Percentiles rank a stretch among this genome's conserved stretches.
Evolutionary conservation across 2,888 invertebrate species (phyloP).

Genomic region (Platerodrilus igneus): DNA sequence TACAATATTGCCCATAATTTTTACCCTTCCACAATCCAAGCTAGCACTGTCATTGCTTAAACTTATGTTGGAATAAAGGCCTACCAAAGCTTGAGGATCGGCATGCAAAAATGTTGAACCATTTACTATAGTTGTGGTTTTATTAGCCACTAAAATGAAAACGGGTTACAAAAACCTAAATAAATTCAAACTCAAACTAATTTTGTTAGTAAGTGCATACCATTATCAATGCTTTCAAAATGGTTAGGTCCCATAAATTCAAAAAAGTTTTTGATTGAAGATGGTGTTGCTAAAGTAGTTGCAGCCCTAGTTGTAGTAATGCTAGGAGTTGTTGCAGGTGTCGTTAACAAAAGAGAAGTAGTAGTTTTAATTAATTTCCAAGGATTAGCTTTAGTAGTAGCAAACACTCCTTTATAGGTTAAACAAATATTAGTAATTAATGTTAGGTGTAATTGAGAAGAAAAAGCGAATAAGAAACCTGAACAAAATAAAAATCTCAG

Average conservation of each 20-base stretch:
- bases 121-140: slow-evolving; percentile 27
- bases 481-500: too few species aligned
- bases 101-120: slow-evolving; percentile 39
- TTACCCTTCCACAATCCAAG: slow-evolving; percentile 66
- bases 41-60: slow-evolving; percentile 47
- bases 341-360: slow-evolving; percentile 48
- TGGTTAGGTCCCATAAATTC: slow-evolving; percentile 47
- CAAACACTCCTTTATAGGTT: slow-evolving; percentile 13
- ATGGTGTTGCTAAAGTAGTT: slow-evolving; percentile 27
- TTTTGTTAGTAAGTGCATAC: too few species aligned
- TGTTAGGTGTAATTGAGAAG: slow-evolving; percentile 2
- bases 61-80: slow-evolving; percentile 14
- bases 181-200: too few species aligned
- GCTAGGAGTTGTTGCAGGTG: slow-evolving; percentile 44
- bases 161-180: too few species aligned
- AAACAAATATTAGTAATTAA: slow-evolving; percentile 11
- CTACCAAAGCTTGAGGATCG: slow-evolving; percentile 40
- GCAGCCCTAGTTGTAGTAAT: slow-evolving; percentile 40
- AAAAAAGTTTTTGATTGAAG: slow-evolving; percentile 40
- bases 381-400: slow-evolving; percentile 47
- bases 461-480: too few species aligned
- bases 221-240: slow-evolving; percentile 39
- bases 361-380: slow-evolving; percentile 21
- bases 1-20: slow-evolving; percentile 90
- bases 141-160: slow-evolving; percentile 25